Evolutionary conservation across 2,888 invertebrate genomes (phyloP).

Genomic region (Pachymerium ferrugineum): DNA sequence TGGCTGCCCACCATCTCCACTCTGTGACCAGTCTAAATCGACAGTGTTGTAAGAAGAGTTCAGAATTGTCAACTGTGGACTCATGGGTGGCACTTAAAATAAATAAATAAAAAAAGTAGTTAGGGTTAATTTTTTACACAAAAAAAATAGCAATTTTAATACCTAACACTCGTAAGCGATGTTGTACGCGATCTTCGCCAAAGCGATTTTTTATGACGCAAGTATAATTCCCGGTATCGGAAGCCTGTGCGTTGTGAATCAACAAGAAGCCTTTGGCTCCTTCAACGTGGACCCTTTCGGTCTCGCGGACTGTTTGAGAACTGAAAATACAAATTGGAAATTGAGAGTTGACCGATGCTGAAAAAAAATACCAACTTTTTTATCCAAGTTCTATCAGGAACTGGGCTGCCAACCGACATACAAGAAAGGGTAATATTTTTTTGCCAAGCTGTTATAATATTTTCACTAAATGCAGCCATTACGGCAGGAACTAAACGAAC

Average conservation of each 20-base stretch:
- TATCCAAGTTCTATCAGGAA: conserved; percentile 67
- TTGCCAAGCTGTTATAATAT: conserved; percentile 65
- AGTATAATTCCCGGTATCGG: conserved; percentile 84
- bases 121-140: background rate
- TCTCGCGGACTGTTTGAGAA: conserved; percentile 22
- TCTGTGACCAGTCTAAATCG: conserved; percentile 27
- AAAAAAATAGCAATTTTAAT: background rate
- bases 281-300: background rate
- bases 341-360: background rate
- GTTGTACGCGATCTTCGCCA: conserved; percentile 30
- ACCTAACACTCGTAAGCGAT: conserved; percentile 23
- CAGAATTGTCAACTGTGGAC: conserved; percentile 21
- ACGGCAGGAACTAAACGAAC: conserved; percentile 70
- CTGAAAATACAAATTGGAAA: background rate
- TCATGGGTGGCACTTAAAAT: conserved; percentile 26
- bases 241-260: conserved; percentile 61
- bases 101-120: background rate
- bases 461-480: conserved; percentile 75
- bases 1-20: conserved; percentile 32
- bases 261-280: conserved; percentile 43
- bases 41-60: background rate
- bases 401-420: conserved; percentile 74
- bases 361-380: conserved; percentile 22
- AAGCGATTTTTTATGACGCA: conserved; percentile 70
- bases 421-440: conserved; percentile 76